Conservation (phyloP, 1,140 invertebrate genomes). For the Lasaia peninsularis region DNA sequence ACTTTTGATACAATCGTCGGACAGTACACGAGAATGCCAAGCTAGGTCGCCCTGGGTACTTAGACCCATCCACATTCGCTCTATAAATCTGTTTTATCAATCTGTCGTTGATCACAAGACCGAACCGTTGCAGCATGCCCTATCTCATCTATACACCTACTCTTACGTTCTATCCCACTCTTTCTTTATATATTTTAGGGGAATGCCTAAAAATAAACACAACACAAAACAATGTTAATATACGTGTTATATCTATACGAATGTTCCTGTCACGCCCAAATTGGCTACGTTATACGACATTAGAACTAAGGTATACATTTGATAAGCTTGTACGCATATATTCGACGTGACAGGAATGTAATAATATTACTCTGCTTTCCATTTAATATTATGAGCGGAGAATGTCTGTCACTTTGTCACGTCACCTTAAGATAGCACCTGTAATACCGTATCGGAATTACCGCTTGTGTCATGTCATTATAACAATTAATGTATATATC, state of each 20-base stretch:
- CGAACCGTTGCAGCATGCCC: no score
- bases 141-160: no score
- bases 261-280: constrained; percentile 44
- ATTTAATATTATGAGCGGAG: constrained; percentile 9
- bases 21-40: no score
- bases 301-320: constrained; percentile 36
- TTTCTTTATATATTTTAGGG: no score
- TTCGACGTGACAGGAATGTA: constrained; percentile 27
- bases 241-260: neutral
- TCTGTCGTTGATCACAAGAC: no score
- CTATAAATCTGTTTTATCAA: no score
- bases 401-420: constrained; percentile 10
- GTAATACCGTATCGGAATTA: neutral
- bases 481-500: neutral
- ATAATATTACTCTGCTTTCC: constrained; percentile 57
- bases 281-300: constrained; percentile 49
- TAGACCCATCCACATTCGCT: no score
- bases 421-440: constrained; percentile 1
- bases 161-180: no score
- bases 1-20: no score
- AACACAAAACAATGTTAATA: neutral
- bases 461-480: neutral
- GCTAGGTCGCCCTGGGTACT: no score
- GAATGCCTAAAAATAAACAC: neutral
- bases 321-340: constrained; percentile 6